Conservation (phyloP, 2,797 vertebrate species). For the Valencia hispanica region DNA sequence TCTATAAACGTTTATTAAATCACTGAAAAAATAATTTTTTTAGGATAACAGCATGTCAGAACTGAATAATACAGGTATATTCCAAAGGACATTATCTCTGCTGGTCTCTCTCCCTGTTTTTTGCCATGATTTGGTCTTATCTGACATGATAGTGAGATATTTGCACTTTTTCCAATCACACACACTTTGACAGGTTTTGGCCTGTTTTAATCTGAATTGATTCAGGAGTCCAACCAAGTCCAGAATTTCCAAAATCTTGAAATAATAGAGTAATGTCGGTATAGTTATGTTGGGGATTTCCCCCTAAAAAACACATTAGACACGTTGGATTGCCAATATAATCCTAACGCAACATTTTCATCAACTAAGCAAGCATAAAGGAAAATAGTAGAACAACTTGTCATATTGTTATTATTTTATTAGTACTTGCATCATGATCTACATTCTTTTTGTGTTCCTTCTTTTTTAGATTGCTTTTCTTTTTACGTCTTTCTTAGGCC, state of each 20-base stretch:
- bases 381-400: too few relatives aligned
- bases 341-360: not conserved
- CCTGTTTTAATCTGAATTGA: constrained; percentile 16
- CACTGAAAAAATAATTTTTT: constrained; percentile 6
- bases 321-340: not conserved
- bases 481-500: not conserved
- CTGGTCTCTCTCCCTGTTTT: not conserved
- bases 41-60: not conserved
- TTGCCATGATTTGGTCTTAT: constrained; percentile 4
- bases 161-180: constrained; percentile 42
- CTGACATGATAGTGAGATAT: constrained; percentile 8
- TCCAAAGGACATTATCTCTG: not conserved
- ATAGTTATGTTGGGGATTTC: not conserved
- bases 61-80: not conserved
- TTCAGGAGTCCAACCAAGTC: constrained; percentile 14
- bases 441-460: not conserved
- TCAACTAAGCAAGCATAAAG: not conserved
- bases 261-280: constrained; percentile 2
- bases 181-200: constrained; percentile 3
- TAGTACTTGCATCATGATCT: not conserved
- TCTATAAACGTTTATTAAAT: constrained; percentile 27
- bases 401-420: not conserved
- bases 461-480: not conserved
- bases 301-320: not conserved
- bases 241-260: constrained; percentile 31